Evolutionary conservation across 2,113 vertebrate species (phyloP).

Genomic region (Tragelaphus imberbis): DNA sequence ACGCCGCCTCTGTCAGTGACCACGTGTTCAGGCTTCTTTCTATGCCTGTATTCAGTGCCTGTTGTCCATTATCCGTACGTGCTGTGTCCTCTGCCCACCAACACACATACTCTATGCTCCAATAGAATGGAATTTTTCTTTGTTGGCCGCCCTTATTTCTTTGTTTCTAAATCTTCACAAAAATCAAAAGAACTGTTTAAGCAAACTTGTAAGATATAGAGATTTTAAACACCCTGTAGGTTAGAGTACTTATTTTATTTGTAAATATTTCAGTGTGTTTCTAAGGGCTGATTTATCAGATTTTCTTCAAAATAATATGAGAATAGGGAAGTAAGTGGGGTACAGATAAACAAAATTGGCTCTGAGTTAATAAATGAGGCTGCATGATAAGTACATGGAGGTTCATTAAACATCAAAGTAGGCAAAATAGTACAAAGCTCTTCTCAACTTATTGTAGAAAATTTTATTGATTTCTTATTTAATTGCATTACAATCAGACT

Average conservation of each 20-base stretch:
- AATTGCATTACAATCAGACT: conserved; percentile 20
- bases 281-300: conserved; percentile 37
- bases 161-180: not conserved
- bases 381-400: not conserved
- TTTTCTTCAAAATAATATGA: conserved; percentile 46
- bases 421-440: not conserved
- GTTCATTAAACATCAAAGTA: conserved; percentile 32
- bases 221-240: not conserved
- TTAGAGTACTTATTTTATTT: conserved; percentile 24
- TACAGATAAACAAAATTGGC: conserved; percentile 16
- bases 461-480: not conserved
- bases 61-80: not conserved
- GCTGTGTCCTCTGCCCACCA: not conserved
- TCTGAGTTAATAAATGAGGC: conserved; percentile 52
- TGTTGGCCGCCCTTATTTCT: not conserved
- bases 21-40: not conserved
- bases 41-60: not conserved
- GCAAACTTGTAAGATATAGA: not conserved
- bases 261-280: conserved; percentile 42
- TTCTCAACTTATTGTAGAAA: conserved; percentile 16
- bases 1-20: not conserved
- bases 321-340: not conserved
- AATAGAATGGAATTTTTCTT: not conserved
- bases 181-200: not conserved
- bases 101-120: not conserved